Percentiles rank a stretch among this genome's conserved stretches.
These are phyloP conservation scores for Rotaria sp. DNA, from an alignment of 2,888 invertebrate genomes.

Conservation along the genomic window DNA sequence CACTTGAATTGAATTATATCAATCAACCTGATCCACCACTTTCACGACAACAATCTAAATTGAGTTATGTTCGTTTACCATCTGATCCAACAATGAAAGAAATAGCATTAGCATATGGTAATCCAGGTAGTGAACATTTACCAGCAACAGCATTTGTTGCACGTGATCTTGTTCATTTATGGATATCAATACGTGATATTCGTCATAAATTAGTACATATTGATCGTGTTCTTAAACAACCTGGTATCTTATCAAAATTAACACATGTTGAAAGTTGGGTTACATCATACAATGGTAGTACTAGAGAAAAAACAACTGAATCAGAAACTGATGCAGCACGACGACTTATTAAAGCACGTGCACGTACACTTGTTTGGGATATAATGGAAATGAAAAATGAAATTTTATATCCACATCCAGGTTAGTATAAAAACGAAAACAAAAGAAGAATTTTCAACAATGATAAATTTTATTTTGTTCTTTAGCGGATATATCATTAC, in stretches of 20 bases:
- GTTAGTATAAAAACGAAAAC: background rate
- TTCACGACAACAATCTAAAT: constrained; percentile 6
- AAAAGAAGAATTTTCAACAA: too few relatives aligned
- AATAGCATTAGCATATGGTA: background rate
- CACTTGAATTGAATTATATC: constrained; percentile 21
- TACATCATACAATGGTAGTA: background rate
- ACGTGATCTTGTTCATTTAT: constrained; percentile 30
- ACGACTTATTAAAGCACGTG: constrained; percentile 10
- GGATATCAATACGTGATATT: constrained; percentile 31
- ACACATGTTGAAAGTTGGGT: constrained; percentile 27
- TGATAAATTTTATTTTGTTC: too few relatives aligned
- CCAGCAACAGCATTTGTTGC: background rate
- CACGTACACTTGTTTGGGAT: constrained; percentile 24
- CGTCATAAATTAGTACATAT: constrained; percentile 25
- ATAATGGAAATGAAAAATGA: constrained; percentile 30
- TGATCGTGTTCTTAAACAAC: constrained; percentile 24
- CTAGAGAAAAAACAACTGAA: background rate
- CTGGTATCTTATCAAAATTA: background rate
- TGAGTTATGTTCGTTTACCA: background rate
- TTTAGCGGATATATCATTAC: too few relatives aligned
- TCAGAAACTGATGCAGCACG: background rate
- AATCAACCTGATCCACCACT: constrained; percentile 26
- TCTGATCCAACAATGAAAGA: background rate
- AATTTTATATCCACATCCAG: constrained; percentile 33
- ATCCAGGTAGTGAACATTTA: constrained; percentile 16